Conservation (phyloP, 2,888 invertebrate species). For the Biston stratarius region DNA sequence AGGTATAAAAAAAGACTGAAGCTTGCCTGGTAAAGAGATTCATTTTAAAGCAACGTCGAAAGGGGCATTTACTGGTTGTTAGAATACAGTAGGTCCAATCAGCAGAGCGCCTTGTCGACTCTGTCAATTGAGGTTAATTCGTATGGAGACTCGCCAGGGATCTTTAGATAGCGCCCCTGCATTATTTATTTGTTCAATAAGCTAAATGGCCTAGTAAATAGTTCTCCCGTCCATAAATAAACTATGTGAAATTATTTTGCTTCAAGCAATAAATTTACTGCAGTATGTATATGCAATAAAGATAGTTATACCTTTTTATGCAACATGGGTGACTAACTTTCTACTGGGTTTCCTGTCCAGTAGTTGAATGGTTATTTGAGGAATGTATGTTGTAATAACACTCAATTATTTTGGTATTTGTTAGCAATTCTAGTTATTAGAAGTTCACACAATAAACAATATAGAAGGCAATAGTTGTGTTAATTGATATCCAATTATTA, state of each 20-base stretch:
- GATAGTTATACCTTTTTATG: slow-evolving; percentile 9
- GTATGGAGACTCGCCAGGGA: slow-evolving; percentile 81
- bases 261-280: slow-evolving; percentile 39
- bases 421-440: neutral
- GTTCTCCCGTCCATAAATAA: slow-evolving; percentile 59
- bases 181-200: slow-evolving; percentile 82
- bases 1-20: neutral
- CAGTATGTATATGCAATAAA: slow-evolving; percentile 3
- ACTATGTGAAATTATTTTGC: slow-evolving; percentile 52
- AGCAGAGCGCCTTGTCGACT: slow-evolving; percentile 82
- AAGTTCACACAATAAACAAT: neutral
- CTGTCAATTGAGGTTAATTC: slow-evolving; percentile 86
- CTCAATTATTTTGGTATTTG: neutral
- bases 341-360: slow-evolving; percentile 12
- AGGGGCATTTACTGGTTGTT: slow-evolving; percentile 66
- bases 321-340: slow-evolving; percentile 11
- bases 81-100: slow-evolving; percentile 76
- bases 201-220: slow-evolving; percentile 73
- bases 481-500: neutral
- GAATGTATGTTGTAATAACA: neutral
- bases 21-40: slow-evolving; percentile 53
- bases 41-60: slow-evolving; percentile 64
- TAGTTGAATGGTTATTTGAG: slow-evolving; percentile 3
- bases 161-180: slow-evolving; percentile 78
- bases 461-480: slow-evolving; percentile 1